Percentiles rank a stretch among this genome's conserved stretches.
These are phyloP conservation scores for Acanthococcus lagerstroemiae DNA, from an alignment of 2,888 invertebrate genomes.

Conservation along the genomic window DNA sequence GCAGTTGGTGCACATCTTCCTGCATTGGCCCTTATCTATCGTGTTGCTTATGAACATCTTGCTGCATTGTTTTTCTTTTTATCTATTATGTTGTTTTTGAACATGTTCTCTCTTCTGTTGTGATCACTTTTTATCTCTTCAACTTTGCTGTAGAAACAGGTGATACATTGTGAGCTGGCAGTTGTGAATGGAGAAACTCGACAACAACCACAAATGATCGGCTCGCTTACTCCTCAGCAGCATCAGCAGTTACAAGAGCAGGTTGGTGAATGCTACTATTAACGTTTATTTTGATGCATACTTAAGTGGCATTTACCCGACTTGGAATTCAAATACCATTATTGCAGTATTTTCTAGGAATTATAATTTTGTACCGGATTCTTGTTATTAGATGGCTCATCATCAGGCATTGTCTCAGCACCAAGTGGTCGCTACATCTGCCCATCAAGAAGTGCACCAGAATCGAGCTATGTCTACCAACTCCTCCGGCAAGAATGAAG, in stretches of 20 bases:
- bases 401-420: slow-evolving; percentile 46
- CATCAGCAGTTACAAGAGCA: slow-evolving; percentile 37
- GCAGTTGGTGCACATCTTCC: too few relatives aligned
- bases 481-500: slow-evolving; percentile 1
- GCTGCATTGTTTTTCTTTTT: too few relatives aligned
- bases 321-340: neutral
- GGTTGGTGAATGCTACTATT: slow-evolving; percentile 25
- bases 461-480: slow-evolving; percentile 6
- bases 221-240: slow-evolving; percentile 36
- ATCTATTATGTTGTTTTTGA: too few relatives aligned
- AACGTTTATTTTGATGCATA: neutral
- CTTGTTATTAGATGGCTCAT: slow-evolving; percentile 43
- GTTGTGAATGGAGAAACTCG: slow-evolving; percentile 38
- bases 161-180: slow-evolving; percentile 42
- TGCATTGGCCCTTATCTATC: too few relatives aligned
- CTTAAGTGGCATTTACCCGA: too few relatives aligned
- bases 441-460: slow-evolving; percentile 17
- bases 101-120: too few relatives aligned
- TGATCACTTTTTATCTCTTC: neutral
- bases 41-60: too few relatives aligned
- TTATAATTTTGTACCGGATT: neutral
- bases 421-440: slow-evolving; percentile 37
- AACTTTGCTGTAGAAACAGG: neutral
- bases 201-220: slow-evolving; percentile 30
- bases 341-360: neutral